These are phyloP conservation scores for Crenuchus spilurus DNA, from an alignment of 2,797 vertebrate genomes.

Conservation along the genomic window DNA sequence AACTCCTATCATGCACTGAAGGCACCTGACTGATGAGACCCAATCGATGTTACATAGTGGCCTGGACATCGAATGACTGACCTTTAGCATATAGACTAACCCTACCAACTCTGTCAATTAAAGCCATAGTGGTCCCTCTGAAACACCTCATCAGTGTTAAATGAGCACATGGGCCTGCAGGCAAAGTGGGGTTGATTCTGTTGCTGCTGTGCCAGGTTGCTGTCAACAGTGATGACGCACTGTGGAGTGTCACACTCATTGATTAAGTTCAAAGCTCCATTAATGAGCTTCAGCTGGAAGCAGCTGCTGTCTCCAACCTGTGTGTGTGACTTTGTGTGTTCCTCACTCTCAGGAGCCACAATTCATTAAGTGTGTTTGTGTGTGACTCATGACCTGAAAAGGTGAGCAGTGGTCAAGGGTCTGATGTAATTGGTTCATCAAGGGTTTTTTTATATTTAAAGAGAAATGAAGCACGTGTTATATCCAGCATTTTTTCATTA, in stretches of 20 bases:
- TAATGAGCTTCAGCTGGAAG: slow-evolving; percentile 21
- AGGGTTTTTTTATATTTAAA: too few species aligned
- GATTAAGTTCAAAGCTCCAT: slow-evolving; percentile 33
- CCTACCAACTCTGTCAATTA: slow-evolving; percentile 4
- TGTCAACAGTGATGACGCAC: slow-evolving; percentile 25
- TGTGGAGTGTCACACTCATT: slow-evolving; percentile 27
- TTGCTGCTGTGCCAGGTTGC: slow-evolving; percentile 13
- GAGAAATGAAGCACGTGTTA: too few species aligned
- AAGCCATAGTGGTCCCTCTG: neutral
- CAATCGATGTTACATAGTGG: neutral
- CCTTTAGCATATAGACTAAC: neutral
- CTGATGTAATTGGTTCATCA: neutral
- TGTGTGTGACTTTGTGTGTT: neutral
- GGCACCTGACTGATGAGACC: neutral
- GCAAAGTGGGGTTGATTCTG: slow-evolving; percentile 9
- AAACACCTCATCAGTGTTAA: slow-evolving; percentile 6
- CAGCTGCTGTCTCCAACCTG: slow-evolving; percentile 6
- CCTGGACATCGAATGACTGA: neutral
- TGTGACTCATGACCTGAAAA: neutral
- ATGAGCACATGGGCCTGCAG: slow-evolving; percentile 1
- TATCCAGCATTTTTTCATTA: too few species aligned
- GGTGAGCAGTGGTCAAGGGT: neutral
- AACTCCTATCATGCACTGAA: neutral
- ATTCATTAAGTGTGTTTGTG: neutral
- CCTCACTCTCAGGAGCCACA: neutral